phyloP scores from a whole-genome alignment of 2,113 vertebrate species.

The Tympanuchus pallidicinctus region DNA sequence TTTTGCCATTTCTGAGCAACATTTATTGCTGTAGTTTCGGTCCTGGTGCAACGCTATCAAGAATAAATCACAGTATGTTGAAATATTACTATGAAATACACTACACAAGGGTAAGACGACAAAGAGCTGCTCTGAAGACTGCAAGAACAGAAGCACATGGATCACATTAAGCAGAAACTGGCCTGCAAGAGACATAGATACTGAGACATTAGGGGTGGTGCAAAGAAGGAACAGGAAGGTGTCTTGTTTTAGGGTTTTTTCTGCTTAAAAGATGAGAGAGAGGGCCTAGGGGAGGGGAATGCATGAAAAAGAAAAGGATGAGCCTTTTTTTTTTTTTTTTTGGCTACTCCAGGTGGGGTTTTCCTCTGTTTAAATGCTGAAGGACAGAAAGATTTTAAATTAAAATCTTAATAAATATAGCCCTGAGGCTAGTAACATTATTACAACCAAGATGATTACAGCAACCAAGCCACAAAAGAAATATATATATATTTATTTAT shows the following conservation, averaged over 20 bases:
- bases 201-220: background rate
- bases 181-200: background rate
- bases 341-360: slow-evolving; percentile 70
- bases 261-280: slow-evolving; percentile 54
- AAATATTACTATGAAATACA: background rate
- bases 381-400: slow-evolving; percentile 79
- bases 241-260: background rate
- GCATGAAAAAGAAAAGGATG: slow-evolving; percentile 51
- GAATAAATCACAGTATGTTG: background rate
- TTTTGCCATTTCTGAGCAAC: background rate
- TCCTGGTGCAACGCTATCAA: background rate
- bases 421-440: slow-evolving; percentile 80
- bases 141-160: background rate
- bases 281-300: slow-evolving; percentile 31
- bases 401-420: slow-evolving; percentile 83
- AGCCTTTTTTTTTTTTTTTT: slow-evolving; percentile 24
- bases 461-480: slow-evolving; percentile 79
- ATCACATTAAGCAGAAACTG: background rate
- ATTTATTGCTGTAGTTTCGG: slow-evolving; percentile 6
- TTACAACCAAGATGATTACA: slow-evolving; percentile 82
- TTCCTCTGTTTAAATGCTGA: slow-evolving; percentile 77
- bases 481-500: slow-evolving; percentile 64
- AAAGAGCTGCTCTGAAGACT: background rate
- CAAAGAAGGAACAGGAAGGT: background rate
- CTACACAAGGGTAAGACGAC: background rate